Evolutionary conservation across 2,888 invertebrate species (phyloP).

Genomic region (Pogonocherus hispidulus): DNA sequence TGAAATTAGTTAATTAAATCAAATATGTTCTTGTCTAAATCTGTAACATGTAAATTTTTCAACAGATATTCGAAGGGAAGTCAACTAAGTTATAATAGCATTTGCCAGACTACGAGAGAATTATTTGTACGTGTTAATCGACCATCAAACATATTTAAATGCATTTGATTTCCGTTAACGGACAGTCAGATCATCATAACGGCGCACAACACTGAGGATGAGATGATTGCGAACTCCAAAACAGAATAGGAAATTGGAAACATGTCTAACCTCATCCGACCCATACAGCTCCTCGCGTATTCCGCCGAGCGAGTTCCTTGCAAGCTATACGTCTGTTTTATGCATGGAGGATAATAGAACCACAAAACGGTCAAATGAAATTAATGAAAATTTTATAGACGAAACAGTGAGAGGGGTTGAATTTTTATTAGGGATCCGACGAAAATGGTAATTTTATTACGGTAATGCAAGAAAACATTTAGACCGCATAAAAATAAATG

Average conservation of each 20-base stretch:
- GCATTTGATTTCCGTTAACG: slow-evolving; percentile 49
- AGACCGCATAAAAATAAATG: slow-evolving; percentile 21
- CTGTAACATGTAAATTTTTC: no score
- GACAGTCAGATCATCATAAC: slow-evolving; percentile 39
- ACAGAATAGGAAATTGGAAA: slow-evolving; percentile 27
- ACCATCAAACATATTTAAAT: slow-evolving; percentile 63
- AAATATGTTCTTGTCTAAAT: no score
- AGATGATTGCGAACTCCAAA: slow-evolving; percentile 9
- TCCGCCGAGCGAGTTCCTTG: slow-evolving; percentile 10
- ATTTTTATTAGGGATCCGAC: slow-evolving; percentile 24
- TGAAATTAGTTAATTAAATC: no score
- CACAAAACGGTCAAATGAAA: slow-evolving; percentile 21
- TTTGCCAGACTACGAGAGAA: no score
- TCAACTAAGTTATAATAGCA: background rate
- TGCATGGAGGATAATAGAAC: slow-evolving; percentile 2
- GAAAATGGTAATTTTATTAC: slow-evolving; percentile 25
- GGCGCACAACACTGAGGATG: slow-evolving; percentile 28
- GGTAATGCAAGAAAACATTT: slow-evolving; percentile 15
- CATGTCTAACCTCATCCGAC: slow-evolving; percentile 14
- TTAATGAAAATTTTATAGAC: slow-evolving; percentile 20
- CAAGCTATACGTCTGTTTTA: slow-evolving; percentile 7
- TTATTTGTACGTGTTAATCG: slow-evolving; percentile 57
- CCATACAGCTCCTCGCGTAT: slow-evolving; percentile 4
- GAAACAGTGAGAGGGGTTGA: slow-evolving; percentile 14
- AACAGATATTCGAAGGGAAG: background rate